phyloP scores from a whole-genome alignment of 2,797 vertebrate species.

The Neostethus bicornis region DNA sequence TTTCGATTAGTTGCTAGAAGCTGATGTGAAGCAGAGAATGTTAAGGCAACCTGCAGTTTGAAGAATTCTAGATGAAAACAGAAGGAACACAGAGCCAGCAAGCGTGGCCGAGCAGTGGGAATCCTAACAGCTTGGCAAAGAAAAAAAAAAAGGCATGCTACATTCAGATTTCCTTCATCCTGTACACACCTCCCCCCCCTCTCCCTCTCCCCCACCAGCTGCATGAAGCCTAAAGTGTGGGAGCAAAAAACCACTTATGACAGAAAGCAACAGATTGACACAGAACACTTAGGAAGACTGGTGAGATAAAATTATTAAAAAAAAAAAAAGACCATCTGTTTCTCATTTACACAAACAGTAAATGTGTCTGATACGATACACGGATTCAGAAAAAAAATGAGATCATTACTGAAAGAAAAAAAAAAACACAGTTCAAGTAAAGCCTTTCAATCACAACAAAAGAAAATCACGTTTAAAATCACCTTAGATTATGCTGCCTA shows the following conservation, averaged over 20 bases:
- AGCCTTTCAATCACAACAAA: constrained; percentile 49
- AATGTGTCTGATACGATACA: constrained; percentile 37
- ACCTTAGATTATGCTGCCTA: constrained; percentile 60
- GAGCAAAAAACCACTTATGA: background rate
- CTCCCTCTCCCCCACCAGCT: constrained; percentile 14
- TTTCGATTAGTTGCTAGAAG: constrained; percentile 25
- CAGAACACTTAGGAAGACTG: constrained; percentile 57
- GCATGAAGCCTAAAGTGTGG: constrained; percentile 10
- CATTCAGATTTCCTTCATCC: constrained; percentile 18
- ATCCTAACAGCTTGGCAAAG: constrained; percentile 34
- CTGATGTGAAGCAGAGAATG: constrained; percentile 20
- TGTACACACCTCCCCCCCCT: background rate
- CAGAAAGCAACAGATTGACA: constrained; percentile 21
- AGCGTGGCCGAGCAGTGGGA: constrained; percentile 11
- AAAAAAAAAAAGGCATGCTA: constrained; percentile 10
- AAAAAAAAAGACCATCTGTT: constrained; percentile 1
- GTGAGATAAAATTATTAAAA: constrained; percentile 21
- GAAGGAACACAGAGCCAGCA: constrained; percentile 16
- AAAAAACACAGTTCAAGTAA: constrained; percentile 64
- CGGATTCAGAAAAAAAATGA: constrained; percentile 16
- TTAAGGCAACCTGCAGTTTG: constrained; percentile 67
- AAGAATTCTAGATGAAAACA: constrained; percentile 15
- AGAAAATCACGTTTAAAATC: constrained; percentile 48
- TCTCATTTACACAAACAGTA: constrained; percentile 28
- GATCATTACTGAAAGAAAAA: constrained; percentile 37